phyloP scores from a whole-genome alignment of 1,140 invertebrate genomes.

The Andricus grossulariae region DNA sequence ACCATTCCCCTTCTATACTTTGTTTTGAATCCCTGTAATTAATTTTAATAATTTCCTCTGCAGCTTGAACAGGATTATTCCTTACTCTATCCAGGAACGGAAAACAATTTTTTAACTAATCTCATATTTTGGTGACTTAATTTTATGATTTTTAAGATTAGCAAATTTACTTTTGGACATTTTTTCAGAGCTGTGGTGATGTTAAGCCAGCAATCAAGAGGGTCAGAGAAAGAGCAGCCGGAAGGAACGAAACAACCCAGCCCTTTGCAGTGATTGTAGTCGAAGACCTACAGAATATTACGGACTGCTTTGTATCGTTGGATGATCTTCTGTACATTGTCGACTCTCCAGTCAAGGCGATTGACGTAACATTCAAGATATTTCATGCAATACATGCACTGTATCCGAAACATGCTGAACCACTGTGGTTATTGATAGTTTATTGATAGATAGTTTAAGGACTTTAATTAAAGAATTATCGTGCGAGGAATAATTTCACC shows the following conservation, averaged over 20 bases:
- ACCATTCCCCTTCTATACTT: too few relatives aligned
- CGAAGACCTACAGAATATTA: too few relatives aligned
- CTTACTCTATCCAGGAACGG: too few relatives aligned
- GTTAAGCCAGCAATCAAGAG: too few relatives aligned
- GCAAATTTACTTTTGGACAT: background rate
- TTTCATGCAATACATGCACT: background rate
- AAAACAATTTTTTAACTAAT: background rate
- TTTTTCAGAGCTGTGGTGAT: too few relatives aligned
- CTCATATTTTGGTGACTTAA: background rate
- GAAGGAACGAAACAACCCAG: background rate
- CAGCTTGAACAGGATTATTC: slow-evolving; percentile 8
- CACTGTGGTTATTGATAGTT: background rate
- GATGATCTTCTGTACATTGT: background rate
- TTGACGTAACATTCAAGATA: too few relatives aligned
- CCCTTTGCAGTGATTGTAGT: too few relatives aligned
- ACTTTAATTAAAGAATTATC: too few relatives aligned
- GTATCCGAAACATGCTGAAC: background rate
- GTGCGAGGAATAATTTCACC: too few relatives aligned
- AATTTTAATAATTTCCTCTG: background rate
- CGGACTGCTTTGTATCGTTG: background rate
- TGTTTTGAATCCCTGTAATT: too few relatives aligned
- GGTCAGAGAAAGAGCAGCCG: background rate
- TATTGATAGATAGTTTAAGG: too few relatives aligned
- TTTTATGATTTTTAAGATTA: background rate
- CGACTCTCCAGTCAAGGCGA: background rate